Evolutionary conservation across 53 echinoderm and acorn worm genomes (phyloP).

Genomic region (Pentamera pediparva): DNA sequence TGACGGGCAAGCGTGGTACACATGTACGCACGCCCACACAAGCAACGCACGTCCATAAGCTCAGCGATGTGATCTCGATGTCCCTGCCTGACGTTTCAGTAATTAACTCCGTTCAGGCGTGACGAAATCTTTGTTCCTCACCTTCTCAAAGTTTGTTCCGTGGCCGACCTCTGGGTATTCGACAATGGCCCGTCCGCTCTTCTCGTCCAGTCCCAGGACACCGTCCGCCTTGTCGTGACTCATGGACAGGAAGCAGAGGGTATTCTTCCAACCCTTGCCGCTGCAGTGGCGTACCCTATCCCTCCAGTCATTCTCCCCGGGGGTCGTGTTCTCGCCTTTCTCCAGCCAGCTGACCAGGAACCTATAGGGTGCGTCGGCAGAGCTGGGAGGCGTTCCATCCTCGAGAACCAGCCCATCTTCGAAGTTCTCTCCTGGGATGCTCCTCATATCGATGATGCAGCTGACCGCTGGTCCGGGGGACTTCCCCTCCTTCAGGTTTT

Average conservation of each 20-base stretch:
- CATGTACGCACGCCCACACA: no score
- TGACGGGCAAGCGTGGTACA: no score
- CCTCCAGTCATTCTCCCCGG: conserved; percentile 43
- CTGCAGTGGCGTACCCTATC: conserved; percentile 45
- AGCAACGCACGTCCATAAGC: no score
- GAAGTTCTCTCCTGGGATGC: conserved; percentile 18
- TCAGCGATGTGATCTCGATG: no score
- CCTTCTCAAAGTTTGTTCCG: conserved; percentile 38
- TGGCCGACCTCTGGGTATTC: conserved; percentile 47
- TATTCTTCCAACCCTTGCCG: conserved; percentile 44
- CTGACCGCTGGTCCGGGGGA: conserved; percentile 55
- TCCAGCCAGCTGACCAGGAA: conserved; percentile 38
- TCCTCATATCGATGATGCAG: conserved; percentile 44
- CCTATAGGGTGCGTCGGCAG: conserved; percentile 28
- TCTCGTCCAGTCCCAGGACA: conserved; percentile 23
- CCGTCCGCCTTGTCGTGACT: conserved; percentile 52
- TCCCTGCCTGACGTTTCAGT: no score
- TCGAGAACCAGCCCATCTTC: conserved; percentile 49
- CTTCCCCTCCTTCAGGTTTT: conserved; percentile 32
- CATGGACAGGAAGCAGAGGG: conserved; percentile 54
- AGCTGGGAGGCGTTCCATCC: conserved; percentile 56
- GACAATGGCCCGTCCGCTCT: conserved; percentile 34
- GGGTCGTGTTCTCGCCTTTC: conserved; percentile 42
- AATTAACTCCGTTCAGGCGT: no score
- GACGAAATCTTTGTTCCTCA: no score